Evolutionary conservation across 2,113 vertebrate species (phyloP), one percentile per base, ranked within the genome.

Genomic region (Suncus etruscus): DNA sequence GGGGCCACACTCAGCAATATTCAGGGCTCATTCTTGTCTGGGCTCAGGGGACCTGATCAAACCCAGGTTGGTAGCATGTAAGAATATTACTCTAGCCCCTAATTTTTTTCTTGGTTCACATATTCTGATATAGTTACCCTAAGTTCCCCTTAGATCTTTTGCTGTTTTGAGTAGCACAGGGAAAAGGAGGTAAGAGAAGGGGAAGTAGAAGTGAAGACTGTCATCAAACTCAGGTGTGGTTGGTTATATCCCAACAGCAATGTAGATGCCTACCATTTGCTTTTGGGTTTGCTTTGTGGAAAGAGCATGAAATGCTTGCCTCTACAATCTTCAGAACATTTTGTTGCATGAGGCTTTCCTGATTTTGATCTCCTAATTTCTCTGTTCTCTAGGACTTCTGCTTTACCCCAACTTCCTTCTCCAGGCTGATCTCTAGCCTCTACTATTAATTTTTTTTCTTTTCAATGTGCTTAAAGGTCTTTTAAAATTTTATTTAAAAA

Each of bases 61-160:
- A 22, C 58, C 22, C 2, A 6, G 54, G 18, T 61, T 61, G 18
- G 58, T 20, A 6, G 18, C 58, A 61, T 61, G 58, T 20, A 61
- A 61, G 58, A 20, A 16, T 20, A 22, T 3, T 20, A 61, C 58
- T 5, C 39, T 3, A 39, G 39, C 39, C 39, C 39, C 39, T 39
- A 39, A n/a, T n/a, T 32, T 8, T 20, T 76, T 79, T 84, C 68
- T 90, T 61, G 22, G 29, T 85, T 25, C 18, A 39, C 14, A 14
- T 61, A 75, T 92, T 72, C 22, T 76, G 32, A 45, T 82, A 18
- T 61, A 32, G 11, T 65, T 75, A 1, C 20, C 39, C 39, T 39
- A 3, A 32, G 27, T 76, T 63, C 32, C 80, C 48, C 18, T 76
- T 90, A n/a, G 27, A 70, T 76, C 63, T 94, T 85, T 82, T 81